Percentiles rank a stretch among this genome's conserved stretches.
phyloP scores from a whole-genome alignment of 2,888 invertebrate genomes.

The Phortica okadai region DNA sequence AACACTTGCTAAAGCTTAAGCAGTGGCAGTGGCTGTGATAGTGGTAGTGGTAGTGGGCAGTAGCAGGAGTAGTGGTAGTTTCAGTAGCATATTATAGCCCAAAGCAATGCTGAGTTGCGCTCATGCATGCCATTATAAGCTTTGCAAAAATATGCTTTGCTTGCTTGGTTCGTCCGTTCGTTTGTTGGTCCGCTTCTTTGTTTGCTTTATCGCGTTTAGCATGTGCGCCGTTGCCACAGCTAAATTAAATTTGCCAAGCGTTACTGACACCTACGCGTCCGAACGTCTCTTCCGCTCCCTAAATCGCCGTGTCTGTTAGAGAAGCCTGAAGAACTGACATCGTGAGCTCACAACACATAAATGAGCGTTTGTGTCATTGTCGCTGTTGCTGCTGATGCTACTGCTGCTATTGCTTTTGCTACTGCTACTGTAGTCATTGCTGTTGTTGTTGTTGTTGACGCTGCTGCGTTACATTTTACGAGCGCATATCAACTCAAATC shows the following conservation, averaged over 20 bases:
- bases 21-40: not conserved
- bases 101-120: not conserved
- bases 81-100: not conserved
- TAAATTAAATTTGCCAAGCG: slow-evolving; percentile 23
- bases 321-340: not conserved
- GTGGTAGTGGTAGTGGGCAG: not conserved
- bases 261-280: not conserved
- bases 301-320: too few relatives aligned
- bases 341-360: not conserved
- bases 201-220: slow-evolving; percentile 8
- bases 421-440: not conserved
- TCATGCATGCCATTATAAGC: slow-evolving; percentile 29
- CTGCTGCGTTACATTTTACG: not conserved
- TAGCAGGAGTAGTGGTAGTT: not conserved
- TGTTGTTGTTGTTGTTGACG: slow-evolving; percentile 13
- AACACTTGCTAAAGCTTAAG: slow-evolving; percentile 25
- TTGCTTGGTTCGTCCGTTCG: not conserved
- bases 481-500: slow-evolving; percentile 14
- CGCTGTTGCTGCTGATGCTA: not conserved
- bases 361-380: not conserved
- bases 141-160: slow-evolving; percentile 6
- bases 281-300: not conserved
- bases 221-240: slow-evolving; percentile 8
- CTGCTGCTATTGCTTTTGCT: too few relatives aligned
- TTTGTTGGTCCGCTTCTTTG: slow-evolving; percentile 2